These are phyloP conservation scores for Hermaeophaga mercurialis DNA, from an alignment of 2,888 invertebrate genomes.

Conservation along the genomic window DNA sequence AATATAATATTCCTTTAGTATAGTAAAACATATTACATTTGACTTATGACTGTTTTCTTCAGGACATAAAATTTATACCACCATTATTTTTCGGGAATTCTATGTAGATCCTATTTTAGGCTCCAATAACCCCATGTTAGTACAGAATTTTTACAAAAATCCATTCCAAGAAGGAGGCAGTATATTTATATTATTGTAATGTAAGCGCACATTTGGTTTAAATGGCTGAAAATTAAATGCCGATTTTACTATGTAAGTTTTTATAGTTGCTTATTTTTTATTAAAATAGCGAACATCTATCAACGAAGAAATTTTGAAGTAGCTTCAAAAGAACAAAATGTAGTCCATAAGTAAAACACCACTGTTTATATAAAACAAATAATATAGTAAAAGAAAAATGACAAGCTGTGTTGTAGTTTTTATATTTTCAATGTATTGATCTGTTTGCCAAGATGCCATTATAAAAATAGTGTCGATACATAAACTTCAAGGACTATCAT, in stretches of 20 bases:
- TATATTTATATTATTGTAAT: too few species aligned
- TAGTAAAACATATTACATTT: too few species aligned
- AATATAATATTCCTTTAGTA: too few species aligned
- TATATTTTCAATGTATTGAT: slow-evolving; percentile 23
- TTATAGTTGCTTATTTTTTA: neutral
- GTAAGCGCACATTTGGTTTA: neutral
- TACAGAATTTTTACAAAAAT: too few species aligned
- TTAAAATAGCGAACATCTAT: slow-evolving; percentile 6
- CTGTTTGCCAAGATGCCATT: slow-evolving; percentile 36
- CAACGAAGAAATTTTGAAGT: slow-evolving; percentile 20
- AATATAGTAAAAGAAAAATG: slow-evolving; percentile 21
- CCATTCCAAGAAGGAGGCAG: too few species aligned
- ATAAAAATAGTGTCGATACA: neutral
- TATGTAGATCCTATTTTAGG: too few species aligned
- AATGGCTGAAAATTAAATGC: slow-evolving; percentile 7
- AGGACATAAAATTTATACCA: too few species aligned
- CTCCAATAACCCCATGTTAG: too few species aligned
- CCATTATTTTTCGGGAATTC: too few species aligned
- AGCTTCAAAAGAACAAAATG: slow-evolving; percentile 20
- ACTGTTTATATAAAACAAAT: slow-evolving; percentile 10
- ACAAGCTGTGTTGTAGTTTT: slow-evolving; percentile 25
- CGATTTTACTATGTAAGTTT: neutral
- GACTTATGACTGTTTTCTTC: too few species aligned
- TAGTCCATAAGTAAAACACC: slow-evolving; percentile 19
- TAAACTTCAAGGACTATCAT: neutral